Conservation (phyloP, 2,113 vertebrate genomes). For the Macquaria ambigua region DNA sequence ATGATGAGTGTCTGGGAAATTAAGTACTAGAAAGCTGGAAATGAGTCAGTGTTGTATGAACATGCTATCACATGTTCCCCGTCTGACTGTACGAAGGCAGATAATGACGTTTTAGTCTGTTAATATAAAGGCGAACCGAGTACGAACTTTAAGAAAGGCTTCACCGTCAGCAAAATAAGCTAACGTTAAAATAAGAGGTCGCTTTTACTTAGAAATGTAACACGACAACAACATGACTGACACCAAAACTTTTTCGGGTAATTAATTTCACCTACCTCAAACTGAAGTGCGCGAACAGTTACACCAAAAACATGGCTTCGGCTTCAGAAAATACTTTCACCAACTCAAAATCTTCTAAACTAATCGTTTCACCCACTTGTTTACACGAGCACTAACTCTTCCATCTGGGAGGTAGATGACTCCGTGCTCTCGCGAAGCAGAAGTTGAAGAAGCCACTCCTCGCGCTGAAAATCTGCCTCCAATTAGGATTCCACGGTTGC, state of each 20-base stretch:
- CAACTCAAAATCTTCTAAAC: neutral
- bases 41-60: slow-evolving; percentile 40
- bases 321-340: neutral
- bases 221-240: neutral
- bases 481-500: slow-evolving; percentile 64
- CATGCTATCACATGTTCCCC: slow-evolving; percentile 57
- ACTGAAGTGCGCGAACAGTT: neutral
- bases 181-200: neutral
- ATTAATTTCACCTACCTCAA: slow-evolving; percentile 54
- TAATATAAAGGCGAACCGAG: neutral
- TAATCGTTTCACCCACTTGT: neutral
- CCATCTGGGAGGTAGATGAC: slow-evolving; percentile 44
- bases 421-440: slow-evolving; percentile 29
- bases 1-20: slow-evolving; percentile 34
- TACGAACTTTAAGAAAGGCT: neutral
- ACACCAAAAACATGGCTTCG: slow-evolving; percentile 20
- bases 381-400: neutral
- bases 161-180: neutral
- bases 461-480: slow-evolving; percentile 67
- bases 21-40: neutral
- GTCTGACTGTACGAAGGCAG: neutral
- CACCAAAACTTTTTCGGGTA: slow-evolving; percentile 16
- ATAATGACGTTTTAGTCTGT: neutral
- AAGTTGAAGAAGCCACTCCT: slow-evolving; percentile 66
- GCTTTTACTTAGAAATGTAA: neutral